Base-by-base conservation (phyloP, 2,113 vertebrate species). In the Craseonycteris thonglongyai region DNA sequence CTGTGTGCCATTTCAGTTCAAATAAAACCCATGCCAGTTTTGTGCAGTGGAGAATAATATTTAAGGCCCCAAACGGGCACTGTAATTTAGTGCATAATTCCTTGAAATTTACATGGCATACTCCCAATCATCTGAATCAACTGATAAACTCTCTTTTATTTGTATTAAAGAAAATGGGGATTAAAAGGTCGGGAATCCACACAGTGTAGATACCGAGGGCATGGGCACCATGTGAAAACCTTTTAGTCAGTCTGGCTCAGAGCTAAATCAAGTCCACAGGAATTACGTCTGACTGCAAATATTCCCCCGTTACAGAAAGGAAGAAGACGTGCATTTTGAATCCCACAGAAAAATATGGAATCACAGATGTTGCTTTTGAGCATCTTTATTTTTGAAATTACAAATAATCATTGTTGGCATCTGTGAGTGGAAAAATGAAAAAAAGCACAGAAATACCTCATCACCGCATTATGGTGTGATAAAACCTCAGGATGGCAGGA, bases 121-220 rank as follows among this genome's bases (percentile, higher is more conserved):
- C n/a, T 83, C 96, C 72, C 84, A 95, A 90, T 96, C 96, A 97
- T 96, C 96, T 97, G 95, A 97, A 93, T 96, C 95, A 93, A 95
- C 91, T 95, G 95, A 97, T 96, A 96, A 97, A 96, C 92, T 92
- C 96, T 88, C 95, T 95, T 97, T 97, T 98, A 98, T 98, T 97
- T 97, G 96, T 96, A 98, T 97, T 97, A 97, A 97, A 96, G 72
- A 96, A 97, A 96, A 97, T 96, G 97, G 94, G 95, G 91, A 97
- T 97, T 96, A 97, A 97, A 95, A 97, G 95, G 97, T 93, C n/a
- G 38, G 87, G 94, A 94, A 92, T 96, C 96, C 88, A 96, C 79
- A 82, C 40, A 95, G 0, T 15, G 65, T 56, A 97, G 96, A 90
- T 79, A 74, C 24, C 0, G 5, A 90, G 79, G 85, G 84, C 63